Percentiles rank a stretch among this genome's conserved stretches.
phyloP scores from a whole-genome alignment of 2,888 invertebrate genomes.

The Lobophora halterata region DNA sequence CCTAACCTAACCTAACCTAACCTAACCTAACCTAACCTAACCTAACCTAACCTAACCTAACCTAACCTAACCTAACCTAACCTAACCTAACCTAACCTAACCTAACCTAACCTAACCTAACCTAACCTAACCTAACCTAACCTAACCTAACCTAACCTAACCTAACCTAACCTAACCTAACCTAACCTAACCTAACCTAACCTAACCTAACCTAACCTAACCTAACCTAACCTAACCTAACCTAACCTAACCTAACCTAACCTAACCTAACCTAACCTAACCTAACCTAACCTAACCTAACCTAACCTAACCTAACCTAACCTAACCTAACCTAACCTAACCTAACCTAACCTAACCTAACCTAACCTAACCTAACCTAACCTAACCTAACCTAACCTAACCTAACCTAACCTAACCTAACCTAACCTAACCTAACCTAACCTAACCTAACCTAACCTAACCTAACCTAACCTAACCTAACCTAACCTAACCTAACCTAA shows the following conservation, averaged over 20 bases:
- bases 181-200: conserved; percentile 19
- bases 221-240: conserved; percentile 18
- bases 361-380: conserved; percentile 13
- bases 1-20: conserved; percentile 25
- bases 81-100: conserved; percentile 23
- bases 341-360: conserved; percentile 5
- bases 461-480: conserved; percentile 11
- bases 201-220: conserved; percentile 18
- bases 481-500: conserved; percentile 16
- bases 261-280: conserved; percentile 16
- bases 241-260: conserved; percentile 18
- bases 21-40: conserved; percentile 21
- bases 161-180: conserved; percentile 15
- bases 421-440: conserved; percentile 15
- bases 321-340: conserved; percentile 16
- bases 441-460: conserved; percentile 19
- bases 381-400: conserved; percentile 16
- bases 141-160: conserved; percentile 15
- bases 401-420: conserved; percentile 13
- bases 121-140: conserved; percentile 23
- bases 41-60: conserved; percentile 22
- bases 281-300: conserved; percentile 21
- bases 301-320: conserved; percentile 16
- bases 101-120: conserved; percentile 23
- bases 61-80: conserved; percentile 20